phyloP scores from a whole-genome alignment of 2,888 invertebrate species.

The Campoletis raptor region DNA sequence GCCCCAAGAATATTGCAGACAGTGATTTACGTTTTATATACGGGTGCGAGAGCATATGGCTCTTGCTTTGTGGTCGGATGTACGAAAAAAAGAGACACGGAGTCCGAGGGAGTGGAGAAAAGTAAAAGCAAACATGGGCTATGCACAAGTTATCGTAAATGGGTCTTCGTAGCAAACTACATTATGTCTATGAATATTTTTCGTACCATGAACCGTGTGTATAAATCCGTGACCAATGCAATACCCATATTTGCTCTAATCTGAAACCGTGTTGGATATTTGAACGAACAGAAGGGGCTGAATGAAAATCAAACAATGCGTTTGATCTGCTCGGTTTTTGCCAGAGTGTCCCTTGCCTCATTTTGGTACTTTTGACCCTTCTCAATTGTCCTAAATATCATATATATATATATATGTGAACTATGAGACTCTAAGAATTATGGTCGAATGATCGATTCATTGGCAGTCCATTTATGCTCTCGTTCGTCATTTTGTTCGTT shows the following conservation, averaged over 20 bases:
- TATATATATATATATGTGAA: neutral
- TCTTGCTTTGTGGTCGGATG: slow-evolving; percentile 34
- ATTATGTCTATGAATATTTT: slow-evolving; percentile 51
- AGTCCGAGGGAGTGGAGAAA: neutral
- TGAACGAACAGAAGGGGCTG: slow-evolving; percentile 29
- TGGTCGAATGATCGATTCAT: slow-evolving; percentile 55
- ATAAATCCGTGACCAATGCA: slow-evolving; percentile 27
- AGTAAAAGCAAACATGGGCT: slow-evolving; percentile 48
- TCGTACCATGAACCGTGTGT: slow-evolving; percentile 22
- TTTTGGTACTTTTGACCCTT: slow-evolving; percentile 44
- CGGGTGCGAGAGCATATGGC: slow-evolving; percentile 52
- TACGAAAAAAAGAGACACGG: slow-evolving; percentile 14
- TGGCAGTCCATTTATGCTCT: slow-evolving; percentile 26
- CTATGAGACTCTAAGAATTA: slow-evolving; percentile 38
- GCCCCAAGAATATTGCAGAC: slow-evolving; percentile 10
- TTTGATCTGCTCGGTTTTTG: slow-evolving; percentile 27
- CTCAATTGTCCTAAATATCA: slow-evolving; percentile 22
- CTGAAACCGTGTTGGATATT: neutral
- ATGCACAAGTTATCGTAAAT: slow-evolving; percentile 17
- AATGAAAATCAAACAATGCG: slow-evolving; percentile 42
- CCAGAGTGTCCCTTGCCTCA: slow-evolving; percentile 16
- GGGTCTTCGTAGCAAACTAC: slow-evolving; percentile 11
- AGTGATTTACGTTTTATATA: slow-evolving; percentile 37
- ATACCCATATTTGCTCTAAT: slow-evolving; percentile 37
- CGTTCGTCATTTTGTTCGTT: slow-evolving; percentile 23